These are phyloP conservation scores for Trogon melanurus DNA, from an alignment of 2,113 vertebrate species.

Conservation along the genomic window DNA sequence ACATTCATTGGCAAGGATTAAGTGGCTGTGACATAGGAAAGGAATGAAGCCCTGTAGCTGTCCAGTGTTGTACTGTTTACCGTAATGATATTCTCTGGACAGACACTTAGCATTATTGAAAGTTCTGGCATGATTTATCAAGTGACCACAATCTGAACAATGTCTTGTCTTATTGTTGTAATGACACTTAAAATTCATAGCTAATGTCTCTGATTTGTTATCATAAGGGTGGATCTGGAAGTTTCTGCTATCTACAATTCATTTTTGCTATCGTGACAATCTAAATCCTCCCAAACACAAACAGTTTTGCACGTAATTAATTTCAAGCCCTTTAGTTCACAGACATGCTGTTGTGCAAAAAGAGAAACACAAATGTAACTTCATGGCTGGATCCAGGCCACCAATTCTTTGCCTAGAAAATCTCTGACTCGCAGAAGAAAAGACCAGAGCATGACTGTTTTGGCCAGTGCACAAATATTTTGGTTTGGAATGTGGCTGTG, in stretches of 20 bases:
- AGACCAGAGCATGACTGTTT: neutral
- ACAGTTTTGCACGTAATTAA: constrained; percentile 24
- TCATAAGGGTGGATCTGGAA: constrained; percentile 28
- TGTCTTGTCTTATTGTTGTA: neutral
- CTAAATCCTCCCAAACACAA: constrained; percentile 1
- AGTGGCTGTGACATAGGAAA: constrained; percentile 31
- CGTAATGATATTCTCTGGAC: constrained; percentile 43
- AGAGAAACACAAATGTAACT: neutral
- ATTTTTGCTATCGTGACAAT: neutral
- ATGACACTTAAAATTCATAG: neutral
- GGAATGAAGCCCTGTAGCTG: constrained; percentile 18
- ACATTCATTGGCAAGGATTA: constrained; percentile 10
- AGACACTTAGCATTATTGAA: constrained; percentile 36
- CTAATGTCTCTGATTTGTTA: constrained; percentile 21
- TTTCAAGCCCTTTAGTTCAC: constrained; percentile 4
- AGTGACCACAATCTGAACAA: constrained; percentile 31
- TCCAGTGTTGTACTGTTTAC: constrained; percentile 51
- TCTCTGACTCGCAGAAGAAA: neutral
- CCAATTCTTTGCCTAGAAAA: neutral
- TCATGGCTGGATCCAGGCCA: neutral
- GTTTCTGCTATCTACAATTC: constrained; percentile 31
- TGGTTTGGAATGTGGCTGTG: neutral
- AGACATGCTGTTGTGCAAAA: neutral
- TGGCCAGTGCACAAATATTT: neutral
- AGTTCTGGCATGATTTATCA: constrained; percentile 14